These are phyloP conservation scores for Bettongia penicillata DNA, from an alignment of 2,113 vertebrate species.

Conservation along the genomic window DNA sequence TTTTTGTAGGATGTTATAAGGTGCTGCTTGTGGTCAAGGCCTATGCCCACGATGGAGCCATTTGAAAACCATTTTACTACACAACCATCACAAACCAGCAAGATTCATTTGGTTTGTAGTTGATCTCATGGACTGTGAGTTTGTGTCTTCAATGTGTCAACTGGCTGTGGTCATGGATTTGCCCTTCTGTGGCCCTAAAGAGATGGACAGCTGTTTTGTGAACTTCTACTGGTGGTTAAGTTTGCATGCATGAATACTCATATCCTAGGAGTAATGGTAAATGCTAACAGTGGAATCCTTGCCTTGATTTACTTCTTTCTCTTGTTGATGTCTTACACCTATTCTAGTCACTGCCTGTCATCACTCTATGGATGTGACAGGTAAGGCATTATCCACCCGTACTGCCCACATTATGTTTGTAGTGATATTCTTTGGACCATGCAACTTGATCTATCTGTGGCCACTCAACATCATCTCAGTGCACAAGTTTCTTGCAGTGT, in stretches of 20 bases:
- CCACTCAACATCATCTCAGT: slow-evolving; percentile 54
- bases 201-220: slow-evolving; percentile 70
- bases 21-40: slow-evolving; percentile 69
- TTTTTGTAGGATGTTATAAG: slow-evolving; percentile 70
- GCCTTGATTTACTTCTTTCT: slow-evolving; percentile 53
- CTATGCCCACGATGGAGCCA: slow-evolving; percentile 61
- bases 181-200: slow-evolving; percentile 61
- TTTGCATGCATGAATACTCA: slow-evolving; percentile 59
- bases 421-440: slow-evolving; percentile 61
- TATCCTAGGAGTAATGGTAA: slow-evolving; percentile 50
- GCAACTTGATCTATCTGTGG: slow-evolving; percentile 70
- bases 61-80: slow-evolving; percentile 70
- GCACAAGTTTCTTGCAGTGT: slow-evolving; percentile 72
- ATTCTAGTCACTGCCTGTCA: slow-evolving; percentile 58
- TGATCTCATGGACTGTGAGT: slow-evolving; percentile 54
- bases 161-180: slow-evolving; percentile 50
- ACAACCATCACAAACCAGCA: slow-evolving; percentile 46
- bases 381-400: slow-evolving; percentile 67
- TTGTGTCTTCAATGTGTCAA: slow-evolving; percentile 64
- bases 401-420: slow-evolving; percentile 61
- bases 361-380: slow-evolving; percentile 29
- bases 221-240: slow-evolving; percentile 62
- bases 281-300: slow-evolving; percentile 63
- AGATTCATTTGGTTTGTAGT: slow-evolving; percentile 49
- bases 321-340: slow-evolving; percentile 59